Conservation (phyloP, 1,140 invertebrate species). For the Steinernema khuongi region DNA sequence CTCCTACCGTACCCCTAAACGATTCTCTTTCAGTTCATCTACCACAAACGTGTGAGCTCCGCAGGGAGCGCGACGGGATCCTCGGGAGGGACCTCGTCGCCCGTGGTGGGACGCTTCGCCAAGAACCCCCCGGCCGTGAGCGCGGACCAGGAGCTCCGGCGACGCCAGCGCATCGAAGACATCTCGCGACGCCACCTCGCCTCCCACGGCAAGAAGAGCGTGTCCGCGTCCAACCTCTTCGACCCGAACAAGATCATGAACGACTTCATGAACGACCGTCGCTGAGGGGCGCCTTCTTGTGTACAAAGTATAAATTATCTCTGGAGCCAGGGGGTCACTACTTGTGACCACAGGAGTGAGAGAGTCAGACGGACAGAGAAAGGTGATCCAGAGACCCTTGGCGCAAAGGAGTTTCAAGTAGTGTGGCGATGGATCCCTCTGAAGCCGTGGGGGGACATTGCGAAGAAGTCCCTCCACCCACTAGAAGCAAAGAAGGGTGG, state of each 20-base stretch:
- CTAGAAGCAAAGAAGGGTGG: too few relatives aligned
- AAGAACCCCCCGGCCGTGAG: background rate
- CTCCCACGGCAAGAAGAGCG: slow-evolving; percentile 4
- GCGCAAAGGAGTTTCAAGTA: too few relatives aligned
- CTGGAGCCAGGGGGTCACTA: too few relatives aligned
- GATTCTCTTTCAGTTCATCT: background rate
- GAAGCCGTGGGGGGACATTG: too few relatives aligned
- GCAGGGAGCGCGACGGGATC: background rate
- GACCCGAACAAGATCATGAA: slow-evolving; percentile 7
- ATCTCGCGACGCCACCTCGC: background rate
- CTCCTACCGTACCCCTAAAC: background rate
- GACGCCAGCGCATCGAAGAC: background rate
- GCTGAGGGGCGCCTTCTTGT: too few relatives aligned
- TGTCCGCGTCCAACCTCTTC: background rate
- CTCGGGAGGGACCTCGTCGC: background rate
- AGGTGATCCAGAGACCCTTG: too few relatives aligned
- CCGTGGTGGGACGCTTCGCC: background rate
- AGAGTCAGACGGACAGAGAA: too few relatives aligned
- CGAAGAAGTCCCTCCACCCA: too few relatives aligned
- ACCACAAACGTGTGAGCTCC: background rate
- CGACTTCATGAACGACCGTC: slow-evolving; percentile 10
- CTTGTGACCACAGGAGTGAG: too few relatives aligned
- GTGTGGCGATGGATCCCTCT: too few relatives aligned
- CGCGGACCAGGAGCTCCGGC: background rate
- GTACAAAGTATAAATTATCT: too few relatives aligned